Conservation (phyloP, 1,140 invertebrate species). For the Neotoxoptera formosana region DNA sequence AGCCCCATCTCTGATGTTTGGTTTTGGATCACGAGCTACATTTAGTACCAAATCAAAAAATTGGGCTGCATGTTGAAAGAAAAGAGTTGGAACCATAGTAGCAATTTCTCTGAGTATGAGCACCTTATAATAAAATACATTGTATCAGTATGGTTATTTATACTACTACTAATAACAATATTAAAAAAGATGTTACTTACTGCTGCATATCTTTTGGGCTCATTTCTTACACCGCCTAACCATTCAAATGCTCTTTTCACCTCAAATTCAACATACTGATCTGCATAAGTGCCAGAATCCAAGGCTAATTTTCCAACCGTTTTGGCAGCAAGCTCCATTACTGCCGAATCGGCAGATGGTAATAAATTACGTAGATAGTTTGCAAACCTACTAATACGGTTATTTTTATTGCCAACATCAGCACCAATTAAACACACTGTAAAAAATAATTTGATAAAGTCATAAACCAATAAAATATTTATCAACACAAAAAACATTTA, state of each 20-base stretch:
- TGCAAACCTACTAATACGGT: conserved; percentile 87
- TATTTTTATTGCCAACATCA: conserved; percentile 91
- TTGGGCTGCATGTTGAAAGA: conserved; percentile 95
- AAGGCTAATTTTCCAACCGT: conserved; percentile 90
- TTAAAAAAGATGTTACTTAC: conserved; percentile 65
- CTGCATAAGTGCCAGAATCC: conserved; percentile 90
- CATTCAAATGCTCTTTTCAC: conserved; percentile 94
- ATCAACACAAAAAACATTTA: neutral
- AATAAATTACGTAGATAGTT: conserved; percentile 91
- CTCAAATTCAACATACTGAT: conserved; percentile 96
- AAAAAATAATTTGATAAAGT: conserved; percentile 61
- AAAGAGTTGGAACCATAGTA: conserved; percentile 95
- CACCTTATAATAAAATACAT: conserved; percentile 66
- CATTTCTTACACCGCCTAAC: conserved; percentile 86
- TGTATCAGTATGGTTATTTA: neutral
- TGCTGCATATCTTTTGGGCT: conserved; percentile 88
- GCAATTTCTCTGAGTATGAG: conserved; percentile 93
- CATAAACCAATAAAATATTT: conserved; percentile 10
- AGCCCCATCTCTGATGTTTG: conserved; percentile 89
- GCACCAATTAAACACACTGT: conserved; percentile 89
- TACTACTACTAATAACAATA: conserved; percentile 1
- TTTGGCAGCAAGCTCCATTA: conserved; percentile 96
- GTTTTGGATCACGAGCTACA: conserved; percentile 90
- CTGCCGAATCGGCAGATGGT: conserved; percentile 87
- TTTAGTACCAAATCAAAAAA: conserved; percentile 97